phyloP scores from a whole-genome alignment of 2,888 invertebrate species.

The Penaeus monodon region DNA sequence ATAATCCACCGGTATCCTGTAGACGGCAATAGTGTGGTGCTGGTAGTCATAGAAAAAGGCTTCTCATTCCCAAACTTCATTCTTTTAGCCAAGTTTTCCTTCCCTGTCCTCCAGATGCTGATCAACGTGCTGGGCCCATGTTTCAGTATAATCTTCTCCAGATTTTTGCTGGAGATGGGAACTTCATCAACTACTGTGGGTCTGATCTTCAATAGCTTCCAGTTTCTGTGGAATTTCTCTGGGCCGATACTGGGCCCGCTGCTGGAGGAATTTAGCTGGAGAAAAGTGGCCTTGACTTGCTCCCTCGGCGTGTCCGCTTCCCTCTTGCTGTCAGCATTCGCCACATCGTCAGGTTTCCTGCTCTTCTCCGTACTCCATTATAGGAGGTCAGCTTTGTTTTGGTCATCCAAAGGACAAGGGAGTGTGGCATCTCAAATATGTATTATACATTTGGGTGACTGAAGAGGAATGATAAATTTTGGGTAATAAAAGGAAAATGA shows the following conservation, averaged over 20 bases:
- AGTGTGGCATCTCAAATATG: too few species aligned
- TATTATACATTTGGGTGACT: too few species aligned
- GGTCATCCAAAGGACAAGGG: too few species aligned
- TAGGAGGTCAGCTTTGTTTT: conserved; percentile 7
- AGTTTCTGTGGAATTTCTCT: conserved; percentile 18
- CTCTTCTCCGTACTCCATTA: conserved; percentile 28
- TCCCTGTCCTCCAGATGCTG: background rate
- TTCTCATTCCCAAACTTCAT: background rate
- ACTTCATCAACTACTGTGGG: conserved; percentile 19
- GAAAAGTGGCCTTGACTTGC: conserved; percentile 38
- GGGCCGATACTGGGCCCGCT: conserved; percentile 30
- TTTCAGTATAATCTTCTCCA: conserved; percentile 14
- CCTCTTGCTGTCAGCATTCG: conserved; percentile 20
- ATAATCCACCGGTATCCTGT: background rate
- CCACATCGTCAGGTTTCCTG: conserved; percentile 17
- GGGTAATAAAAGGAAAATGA: background rate
- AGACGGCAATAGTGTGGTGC: background rate
- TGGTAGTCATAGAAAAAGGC: background rate
- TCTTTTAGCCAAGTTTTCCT: background rate
- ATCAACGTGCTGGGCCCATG: background rate
- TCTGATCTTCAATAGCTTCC: conserved; percentile 19
- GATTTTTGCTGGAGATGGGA: background rate
- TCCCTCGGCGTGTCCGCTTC: background rate
- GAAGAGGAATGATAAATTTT: background rate
- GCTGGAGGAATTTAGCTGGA: conserved; percentile 39